Evolutionary conservation across 2,797 vertebrate genomes (phyloP).

Genomic region (Mycteria americana): DNA sequence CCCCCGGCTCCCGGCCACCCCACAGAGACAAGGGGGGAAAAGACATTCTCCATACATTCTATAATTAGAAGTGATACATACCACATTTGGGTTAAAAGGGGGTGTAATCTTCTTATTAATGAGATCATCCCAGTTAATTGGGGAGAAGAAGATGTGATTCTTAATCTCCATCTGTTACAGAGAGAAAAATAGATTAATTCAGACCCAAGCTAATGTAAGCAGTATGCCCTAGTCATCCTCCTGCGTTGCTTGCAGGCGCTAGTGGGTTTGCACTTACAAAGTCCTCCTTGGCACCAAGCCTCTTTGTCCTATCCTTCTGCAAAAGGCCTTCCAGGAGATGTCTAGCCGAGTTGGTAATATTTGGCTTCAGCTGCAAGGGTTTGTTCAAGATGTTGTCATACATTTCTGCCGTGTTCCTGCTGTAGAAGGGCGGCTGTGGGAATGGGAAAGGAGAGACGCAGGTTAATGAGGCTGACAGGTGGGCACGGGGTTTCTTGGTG

Average conservation of each 20-base stretch:
- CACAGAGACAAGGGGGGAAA: background rate
- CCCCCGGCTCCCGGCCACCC: background rate
- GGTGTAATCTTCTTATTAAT: conserved; percentile 98
- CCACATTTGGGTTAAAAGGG: conserved; percentile 99
- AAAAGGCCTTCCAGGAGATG: conserved; percentile 93
- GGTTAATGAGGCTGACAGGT: background rate
- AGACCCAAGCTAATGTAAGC: conserved; percentile 23
- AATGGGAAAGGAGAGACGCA: background rate
- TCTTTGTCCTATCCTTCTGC: conserved; percentile 94
- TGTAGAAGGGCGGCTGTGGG: conserved; percentile 94
- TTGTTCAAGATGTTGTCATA: conserved; percentile 99
- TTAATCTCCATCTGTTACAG: conserved; percentile 92
- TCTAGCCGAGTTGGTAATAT: conserved; percentile 94
- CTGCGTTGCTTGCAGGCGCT: background rate
- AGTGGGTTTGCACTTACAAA: conserved; percentile 85
- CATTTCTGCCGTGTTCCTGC: conserved; percentile 98
- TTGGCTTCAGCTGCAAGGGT: conserved; percentile 95
- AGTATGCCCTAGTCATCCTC: background rate
- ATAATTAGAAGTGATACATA: conserved; percentile 75
- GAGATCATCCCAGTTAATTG: conserved; percentile 99
- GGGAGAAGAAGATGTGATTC: conserved; percentile 96
- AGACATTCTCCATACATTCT: background rate
- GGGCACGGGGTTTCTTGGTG: background rate
- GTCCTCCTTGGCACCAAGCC: conserved; percentile 93
- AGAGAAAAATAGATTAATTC: conserved; percentile 65